Conservation (phyloP, 2,113 vertebrate genomes). For the Hystrix brachyura region DNA sequence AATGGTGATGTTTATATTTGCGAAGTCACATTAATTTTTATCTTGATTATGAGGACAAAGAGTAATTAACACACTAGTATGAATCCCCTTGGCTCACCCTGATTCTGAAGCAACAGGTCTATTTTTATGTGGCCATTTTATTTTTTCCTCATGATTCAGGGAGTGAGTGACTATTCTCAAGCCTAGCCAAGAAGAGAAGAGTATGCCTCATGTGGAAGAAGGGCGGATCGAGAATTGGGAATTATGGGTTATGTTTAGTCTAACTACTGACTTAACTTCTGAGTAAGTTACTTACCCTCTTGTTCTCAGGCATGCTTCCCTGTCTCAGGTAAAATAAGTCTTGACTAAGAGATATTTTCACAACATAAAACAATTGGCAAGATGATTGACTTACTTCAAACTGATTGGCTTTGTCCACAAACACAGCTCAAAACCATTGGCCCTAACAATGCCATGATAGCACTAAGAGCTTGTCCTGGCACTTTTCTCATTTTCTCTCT, state of each 20-base stretch:
- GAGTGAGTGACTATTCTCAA: conserved; percentile 43
- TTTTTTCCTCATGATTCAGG: not conserved
- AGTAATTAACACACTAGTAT: not conserved
- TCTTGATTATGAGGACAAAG: not conserved
- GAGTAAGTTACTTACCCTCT: conserved; percentile 77
- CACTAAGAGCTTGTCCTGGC: not conserved
- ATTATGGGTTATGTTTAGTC: conserved; percentile 68
- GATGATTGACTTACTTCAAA: conserved; percentile 28
- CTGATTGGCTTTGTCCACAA: conserved; percentile 58
- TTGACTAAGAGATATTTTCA: conserved; percentile 76
- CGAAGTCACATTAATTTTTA: not conserved
- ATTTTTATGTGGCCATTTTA: conserved; percentile 18
- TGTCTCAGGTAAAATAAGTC: conserved; percentile 61
- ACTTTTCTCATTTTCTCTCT: not conserved
- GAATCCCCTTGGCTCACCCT: not conserved
- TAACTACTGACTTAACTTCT: conserved; percentile 77
- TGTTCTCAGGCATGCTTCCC: conserved; percentile 64
- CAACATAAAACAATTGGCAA: conserved; percentile 65
- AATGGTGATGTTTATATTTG: conserved; percentile 18
- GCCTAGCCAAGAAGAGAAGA: not conserved
- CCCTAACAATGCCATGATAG: conserved; percentile 26
- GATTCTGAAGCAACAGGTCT: not conserved
- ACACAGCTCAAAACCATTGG: conserved; percentile 60
- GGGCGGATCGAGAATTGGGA: conserved; percentile 60
- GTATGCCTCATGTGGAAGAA: conserved; percentile 34